Conservation (phyloP, 2,797 vertebrate genomes). For the Limosa lapponica region DNA sequence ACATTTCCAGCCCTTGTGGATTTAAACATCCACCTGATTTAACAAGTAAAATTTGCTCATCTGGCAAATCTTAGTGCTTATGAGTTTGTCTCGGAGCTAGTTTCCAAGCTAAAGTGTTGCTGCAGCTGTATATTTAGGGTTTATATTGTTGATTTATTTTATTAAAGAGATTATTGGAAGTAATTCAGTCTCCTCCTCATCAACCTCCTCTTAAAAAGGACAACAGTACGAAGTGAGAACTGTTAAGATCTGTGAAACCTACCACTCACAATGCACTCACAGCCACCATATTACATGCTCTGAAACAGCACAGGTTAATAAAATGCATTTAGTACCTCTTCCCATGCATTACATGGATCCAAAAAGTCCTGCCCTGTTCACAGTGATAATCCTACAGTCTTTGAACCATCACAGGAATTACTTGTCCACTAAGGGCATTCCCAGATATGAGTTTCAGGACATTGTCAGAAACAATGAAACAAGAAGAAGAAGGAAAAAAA, state of each 20-base stretch:
- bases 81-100: not conserved
- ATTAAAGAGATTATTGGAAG: not conserved
- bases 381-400: not conserved
- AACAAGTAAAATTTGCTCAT: not conserved
- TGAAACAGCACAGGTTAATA: not conserved
- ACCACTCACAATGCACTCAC: not conserved
- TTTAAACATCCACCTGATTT: not conserved
- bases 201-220: not conserved
- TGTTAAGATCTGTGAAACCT: not conserved
- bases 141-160: not conserved
- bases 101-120: not conserved
- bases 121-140: not conserved
- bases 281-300: not conserved
- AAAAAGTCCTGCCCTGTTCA: not conserved
- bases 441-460: not conserved
- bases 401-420: not conserved
- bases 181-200: not conserved
- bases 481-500: not conserved
- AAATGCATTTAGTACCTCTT: not conserved
- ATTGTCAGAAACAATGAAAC: not conserved
- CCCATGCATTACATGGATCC: accelerated
- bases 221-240: not conserved
- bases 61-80: not conserved
- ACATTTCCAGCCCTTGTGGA: not conserved
- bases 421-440: not conserved